Evolutionary conservation across 2,888 invertebrate species (phyloP).

Genomic region (Didymodactylos carnosus): DNA sequence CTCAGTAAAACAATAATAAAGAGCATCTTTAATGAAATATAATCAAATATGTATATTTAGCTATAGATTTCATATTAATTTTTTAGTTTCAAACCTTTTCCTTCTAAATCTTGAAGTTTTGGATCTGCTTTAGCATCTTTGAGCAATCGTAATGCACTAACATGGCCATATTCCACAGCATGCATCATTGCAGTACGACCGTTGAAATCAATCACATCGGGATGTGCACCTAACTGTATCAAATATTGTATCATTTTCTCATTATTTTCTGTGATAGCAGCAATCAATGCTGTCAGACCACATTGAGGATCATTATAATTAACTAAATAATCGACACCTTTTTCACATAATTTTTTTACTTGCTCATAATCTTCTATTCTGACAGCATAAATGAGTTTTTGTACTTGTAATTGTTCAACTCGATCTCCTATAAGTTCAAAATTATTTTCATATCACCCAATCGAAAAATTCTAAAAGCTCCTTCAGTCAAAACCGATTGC

Average conservation of each 20-base stretch:
- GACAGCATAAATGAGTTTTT: constrained; percentile 34
- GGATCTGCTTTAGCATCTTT: constrained; percentile 27
- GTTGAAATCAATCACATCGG: constrained; percentile 32
- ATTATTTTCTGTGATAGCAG: constrained; percentile 26
- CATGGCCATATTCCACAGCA: constrained; percentile 33
- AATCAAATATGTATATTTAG: neutral
- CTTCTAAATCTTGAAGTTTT: constrained; percentile 28
- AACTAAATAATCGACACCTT: constrained; percentile 32
- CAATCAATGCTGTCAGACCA: constrained; percentile 25
- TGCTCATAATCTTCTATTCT: constrained; percentile 26
- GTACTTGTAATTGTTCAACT: constrained; percentile 29
- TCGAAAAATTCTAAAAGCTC: no score
- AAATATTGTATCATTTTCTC: constrained; percentile 33
- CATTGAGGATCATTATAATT: constrained; percentile 32
- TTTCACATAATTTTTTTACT: constrained; percentile 27
- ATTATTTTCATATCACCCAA: no score
- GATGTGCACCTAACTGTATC: constrained; percentile 27
- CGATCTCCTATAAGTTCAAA: no score
- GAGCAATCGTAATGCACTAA: constrained; percentile 28
- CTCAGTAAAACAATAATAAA: constrained; percentile 28
- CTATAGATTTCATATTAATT: neutral
- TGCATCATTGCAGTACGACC: constrained; percentile 31
- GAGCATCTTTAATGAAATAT: constrained; percentile 20
- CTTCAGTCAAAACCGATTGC: no score
- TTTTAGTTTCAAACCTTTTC: constrained; percentile 21